phyloP scores from a whole-genome alignment of 2,113 vertebrate species.

The Myiagra hebetior region DNA sequence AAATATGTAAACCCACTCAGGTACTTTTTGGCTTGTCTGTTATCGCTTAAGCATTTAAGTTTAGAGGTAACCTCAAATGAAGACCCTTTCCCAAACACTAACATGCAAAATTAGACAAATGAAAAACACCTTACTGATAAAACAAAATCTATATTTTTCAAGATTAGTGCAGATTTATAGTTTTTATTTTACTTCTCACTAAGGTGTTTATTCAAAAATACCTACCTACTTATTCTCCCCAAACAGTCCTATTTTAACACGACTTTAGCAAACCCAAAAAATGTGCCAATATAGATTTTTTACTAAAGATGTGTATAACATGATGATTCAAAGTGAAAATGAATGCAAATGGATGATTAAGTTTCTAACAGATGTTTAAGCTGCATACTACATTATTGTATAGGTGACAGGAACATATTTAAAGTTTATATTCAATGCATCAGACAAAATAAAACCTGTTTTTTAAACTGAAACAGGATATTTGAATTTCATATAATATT shows the following conservation, averaged over 20 bases:
- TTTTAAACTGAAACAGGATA: background rate
- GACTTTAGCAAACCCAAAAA: background rate
- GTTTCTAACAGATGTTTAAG: background rate
- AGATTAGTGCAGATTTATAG: background rate
- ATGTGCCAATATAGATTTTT: background rate
- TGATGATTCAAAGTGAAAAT: background rate
- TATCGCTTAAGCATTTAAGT: background rate
- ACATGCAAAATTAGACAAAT: background rate
- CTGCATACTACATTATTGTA: rapidly evolving
- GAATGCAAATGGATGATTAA: background rate
- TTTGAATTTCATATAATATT: background rate
- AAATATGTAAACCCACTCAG: background rate
- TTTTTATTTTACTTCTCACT: background rate
- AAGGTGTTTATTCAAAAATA: background rate
- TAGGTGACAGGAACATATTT: background rate
- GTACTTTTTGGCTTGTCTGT: background rate
- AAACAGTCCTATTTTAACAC: background rate
- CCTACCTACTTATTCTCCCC: background rate
- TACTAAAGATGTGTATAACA: background rate
- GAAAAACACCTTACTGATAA: background rate
- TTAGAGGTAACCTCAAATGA: background rate
- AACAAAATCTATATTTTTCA: background rate
- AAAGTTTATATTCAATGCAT: background rate
- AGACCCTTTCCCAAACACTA: background rate
- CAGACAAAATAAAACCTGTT: background rate